Evolutionary conservation across 2,888 invertebrate species (phyloP).

Genomic region (Leptinotarsa haldemani): DNA sequence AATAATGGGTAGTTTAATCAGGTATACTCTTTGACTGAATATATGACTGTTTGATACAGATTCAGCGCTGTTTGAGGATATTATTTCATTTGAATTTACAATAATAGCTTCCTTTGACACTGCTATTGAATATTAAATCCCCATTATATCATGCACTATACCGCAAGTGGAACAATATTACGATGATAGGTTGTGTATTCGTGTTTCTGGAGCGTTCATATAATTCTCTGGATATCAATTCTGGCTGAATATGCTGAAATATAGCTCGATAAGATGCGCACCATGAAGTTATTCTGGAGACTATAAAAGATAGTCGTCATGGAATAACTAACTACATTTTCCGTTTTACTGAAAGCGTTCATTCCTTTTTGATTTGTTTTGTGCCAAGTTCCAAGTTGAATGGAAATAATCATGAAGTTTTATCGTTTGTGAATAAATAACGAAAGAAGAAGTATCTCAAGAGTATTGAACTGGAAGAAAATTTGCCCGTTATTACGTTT

Average conservation of each 20-base stretch:
- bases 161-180: constrained; percentile 9
- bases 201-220: constrained; percentile 10
- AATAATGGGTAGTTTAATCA: too few species aligned
- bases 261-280: constrained; percentile 12
- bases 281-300: constrained; percentile 1
- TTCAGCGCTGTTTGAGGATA: background rate
- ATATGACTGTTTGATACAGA: background rate
- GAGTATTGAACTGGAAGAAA: background rate
- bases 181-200: constrained; percentile 7
- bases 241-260: constrained; percentile 11
- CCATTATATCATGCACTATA: constrained; percentile 2
- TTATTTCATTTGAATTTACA: background rate
- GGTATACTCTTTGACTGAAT: background rate
- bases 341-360: constrained; percentile 9
- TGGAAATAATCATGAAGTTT: constrained; percentile 11
- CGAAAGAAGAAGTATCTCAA: background rate
- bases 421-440: constrained; percentile 15
- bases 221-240: background rate
- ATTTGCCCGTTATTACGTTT: background rate
- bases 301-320: constrained; percentile 15
- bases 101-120: background rate
- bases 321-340: constrained; percentile 11
- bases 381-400: constrained; percentile 15
- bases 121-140: background rate
- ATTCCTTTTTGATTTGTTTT: constrained; percentile 15